Percentiles rank a stretch among this genome's conserved stretches.
These are phyloP conservation scores for Clunio marinus DNA, from an alignment of 2,888 invertebrate species.

Conservation along the genomic window DNA sequence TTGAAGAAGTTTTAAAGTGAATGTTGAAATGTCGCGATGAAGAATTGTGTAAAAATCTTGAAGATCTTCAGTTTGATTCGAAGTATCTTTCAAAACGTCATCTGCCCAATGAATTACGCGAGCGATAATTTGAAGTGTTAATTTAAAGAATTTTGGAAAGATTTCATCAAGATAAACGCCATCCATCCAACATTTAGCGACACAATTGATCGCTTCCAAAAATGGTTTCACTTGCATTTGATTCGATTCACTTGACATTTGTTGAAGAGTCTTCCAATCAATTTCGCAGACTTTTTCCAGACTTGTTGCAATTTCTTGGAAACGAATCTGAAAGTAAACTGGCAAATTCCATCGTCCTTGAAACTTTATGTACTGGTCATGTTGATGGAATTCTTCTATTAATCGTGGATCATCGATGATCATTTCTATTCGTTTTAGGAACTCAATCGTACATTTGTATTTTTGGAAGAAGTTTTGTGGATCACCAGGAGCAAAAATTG, in stretches of 20 bases:
- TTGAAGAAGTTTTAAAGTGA: conserved; percentile 21
- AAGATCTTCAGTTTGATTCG: background rate
- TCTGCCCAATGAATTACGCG: conserved; percentile 73
- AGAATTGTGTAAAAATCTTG: conserved; percentile 32
- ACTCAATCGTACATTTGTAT: conserved; percentile 72
- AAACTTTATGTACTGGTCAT: conserved; percentile 71
- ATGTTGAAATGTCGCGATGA: conserved; percentile 39
- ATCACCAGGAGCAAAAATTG: conserved; percentile 89
- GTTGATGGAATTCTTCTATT: conserved; percentile 58
- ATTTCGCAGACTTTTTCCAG: conserved; percentile 45
- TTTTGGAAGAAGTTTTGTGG: conserved; percentile 81
- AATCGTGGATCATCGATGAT: conserved; percentile 60
- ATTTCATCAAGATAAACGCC: conserved; percentile 75
- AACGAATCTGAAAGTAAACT: conserved; percentile 94
- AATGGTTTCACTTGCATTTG: conserved; percentile 46
- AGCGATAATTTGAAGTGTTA: conserved; percentile 76
- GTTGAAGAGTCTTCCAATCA: background rate
- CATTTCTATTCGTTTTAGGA: conserved; percentile 66
- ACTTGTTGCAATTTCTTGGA: conserved; percentile 83
- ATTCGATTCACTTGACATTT: conserved; percentile 40
- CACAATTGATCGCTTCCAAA: conserved; percentile 53
- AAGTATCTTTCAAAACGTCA: conserved; percentile 43
- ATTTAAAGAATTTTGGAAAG: conserved; percentile 82
- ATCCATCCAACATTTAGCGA: conserved; percentile 68
- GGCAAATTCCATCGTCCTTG: conserved; percentile 87